Base-by-base conservation (phyloP, 2,888 invertebrate species). In the Nowickia ferox region DNA sequence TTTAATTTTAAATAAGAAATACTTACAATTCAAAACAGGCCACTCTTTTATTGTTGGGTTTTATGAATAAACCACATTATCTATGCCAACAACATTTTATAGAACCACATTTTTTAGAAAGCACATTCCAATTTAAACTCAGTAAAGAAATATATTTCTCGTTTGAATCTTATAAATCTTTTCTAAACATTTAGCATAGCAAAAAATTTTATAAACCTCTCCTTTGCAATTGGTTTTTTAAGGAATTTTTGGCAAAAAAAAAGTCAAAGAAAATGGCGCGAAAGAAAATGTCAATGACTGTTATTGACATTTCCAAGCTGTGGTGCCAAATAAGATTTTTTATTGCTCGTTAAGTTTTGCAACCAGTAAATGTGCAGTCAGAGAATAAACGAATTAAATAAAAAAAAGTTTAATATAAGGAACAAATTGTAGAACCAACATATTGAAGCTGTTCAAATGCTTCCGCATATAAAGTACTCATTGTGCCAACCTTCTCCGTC, bases 261-360 rank as follows among this genome's bases (percentile, higher is more conserved):
- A 84, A 87, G 87, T 87, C 87, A 87, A 84, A 72, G 65, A 74
- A 87, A 88, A 87, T 84, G 88, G 88, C 88, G 88, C 88, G 88
- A 51, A 84, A 88, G 87, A 15, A 87, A 55, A n/a, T 57, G 79
- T 22, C 87, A 88, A 80, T 82, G 84, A 84, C 79, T 71, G 30
- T 84, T 86, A 86, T 66, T 66, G 83, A 77, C 65, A 77, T 51
- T 66, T 44, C 5, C 10, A 1, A 5, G 6, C 10, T 5, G 57
- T 61, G 68, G 22, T 69, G 68, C 44, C 75, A 75, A 10, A 55
- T 71, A 6, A 15, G 10, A 30, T 30, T 30, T 30, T n/a, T 38
- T 59, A 15, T 15, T 38, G n/a, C 15, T 30, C 30, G 30, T 6
- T 30, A 30, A 30, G 30, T 30, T 30, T 30, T 30, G 6, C 30